Evolutionary conservation across 1,140 invertebrate genomes (phyloP).

Genomic region (Polypedilum pembai): DNA sequence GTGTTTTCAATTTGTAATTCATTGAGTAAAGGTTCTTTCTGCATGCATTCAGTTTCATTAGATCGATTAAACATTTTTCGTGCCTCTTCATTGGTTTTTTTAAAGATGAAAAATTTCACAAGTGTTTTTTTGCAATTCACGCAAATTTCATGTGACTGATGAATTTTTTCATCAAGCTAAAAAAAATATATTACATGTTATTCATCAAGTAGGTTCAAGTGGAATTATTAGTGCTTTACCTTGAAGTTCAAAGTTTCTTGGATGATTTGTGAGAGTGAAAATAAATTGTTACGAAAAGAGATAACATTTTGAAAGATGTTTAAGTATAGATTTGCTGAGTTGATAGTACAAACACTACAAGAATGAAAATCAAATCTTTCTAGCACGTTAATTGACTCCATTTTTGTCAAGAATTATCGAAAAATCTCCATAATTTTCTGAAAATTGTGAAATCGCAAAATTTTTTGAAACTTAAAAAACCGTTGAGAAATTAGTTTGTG

Average conservation of each 20-base stretch:
- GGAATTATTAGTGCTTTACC: neutral
- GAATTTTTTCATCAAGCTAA: neutral
- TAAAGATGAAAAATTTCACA: neutral
- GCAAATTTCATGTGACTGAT: neutral
- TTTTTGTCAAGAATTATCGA: neutral
- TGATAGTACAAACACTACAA: neutral
- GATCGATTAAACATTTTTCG: neutral
- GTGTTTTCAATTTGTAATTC: no score
- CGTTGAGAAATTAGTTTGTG: no score
- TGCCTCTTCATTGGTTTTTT: neutral
- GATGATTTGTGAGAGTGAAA: neutral
- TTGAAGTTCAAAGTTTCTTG: neutral
- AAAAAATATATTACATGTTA: neutral
- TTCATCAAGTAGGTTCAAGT: neutral
- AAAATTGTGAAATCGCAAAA: no score
- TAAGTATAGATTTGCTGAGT: neutral
- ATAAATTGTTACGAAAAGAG: neutral
- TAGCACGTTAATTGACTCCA: neutral
- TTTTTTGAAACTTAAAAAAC: no score
- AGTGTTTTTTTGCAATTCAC: neutral
- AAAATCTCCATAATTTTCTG: no score
- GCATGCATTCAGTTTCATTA: no score
- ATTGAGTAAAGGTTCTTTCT: no score
- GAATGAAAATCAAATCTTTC: no score
- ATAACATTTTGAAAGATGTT: neutral